Conservation (phyloP, 92 coral and sea anemone genomes). For the Palythoa caribaeorum region DNA sequence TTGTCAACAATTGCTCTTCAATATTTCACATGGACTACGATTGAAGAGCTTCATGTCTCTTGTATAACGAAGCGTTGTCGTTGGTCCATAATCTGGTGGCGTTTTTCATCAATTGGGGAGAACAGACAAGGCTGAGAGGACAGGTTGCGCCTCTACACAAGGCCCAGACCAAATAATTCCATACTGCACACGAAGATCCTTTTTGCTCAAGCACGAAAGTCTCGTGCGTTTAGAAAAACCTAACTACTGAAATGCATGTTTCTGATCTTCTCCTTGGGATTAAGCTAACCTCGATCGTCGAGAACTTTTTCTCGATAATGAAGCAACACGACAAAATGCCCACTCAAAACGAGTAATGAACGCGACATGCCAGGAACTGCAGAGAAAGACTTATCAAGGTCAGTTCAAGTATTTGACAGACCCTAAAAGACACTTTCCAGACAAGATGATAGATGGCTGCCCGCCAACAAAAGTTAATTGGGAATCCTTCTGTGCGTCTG, state of each 20-base stretch:
- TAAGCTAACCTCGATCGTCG: conserved; percentile 34
- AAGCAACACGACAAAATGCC: conserved; percentile 52
- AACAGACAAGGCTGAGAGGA: conserved; percentile 52
- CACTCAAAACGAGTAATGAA: conserved; percentile 18
- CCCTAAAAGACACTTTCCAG: conserved; percentile 9
- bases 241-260: conserved; percentile 12
- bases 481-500: conserved; percentile 1
- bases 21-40: conserved; percentile 59
- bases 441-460: background rate
- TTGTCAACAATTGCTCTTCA: conserved; percentile 42
- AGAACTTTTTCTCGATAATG: conserved; percentile 57
- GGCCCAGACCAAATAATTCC: conserved; percentile 59
- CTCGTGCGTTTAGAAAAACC: conserved; percentile 52
- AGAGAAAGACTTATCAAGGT: conserved; percentile 42
- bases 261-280: conserved; percentile 4
- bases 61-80: conserved; percentile 18
- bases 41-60: background rate
- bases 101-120: conserved; percentile 23
- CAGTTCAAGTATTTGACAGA: conserved; percentile 49
- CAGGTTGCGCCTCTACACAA: conserved; percentile 55
- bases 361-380: conserved; percentile 31
- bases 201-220: conserved; percentile 60
- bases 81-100: conserved; percentile 8
- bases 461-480: background rate
- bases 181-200: conserved; percentile 60